phyloP scores from a whole-genome alignment of 2,888 invertebrate genomes.

The Hydroisotoma schaefferi region DNA sequence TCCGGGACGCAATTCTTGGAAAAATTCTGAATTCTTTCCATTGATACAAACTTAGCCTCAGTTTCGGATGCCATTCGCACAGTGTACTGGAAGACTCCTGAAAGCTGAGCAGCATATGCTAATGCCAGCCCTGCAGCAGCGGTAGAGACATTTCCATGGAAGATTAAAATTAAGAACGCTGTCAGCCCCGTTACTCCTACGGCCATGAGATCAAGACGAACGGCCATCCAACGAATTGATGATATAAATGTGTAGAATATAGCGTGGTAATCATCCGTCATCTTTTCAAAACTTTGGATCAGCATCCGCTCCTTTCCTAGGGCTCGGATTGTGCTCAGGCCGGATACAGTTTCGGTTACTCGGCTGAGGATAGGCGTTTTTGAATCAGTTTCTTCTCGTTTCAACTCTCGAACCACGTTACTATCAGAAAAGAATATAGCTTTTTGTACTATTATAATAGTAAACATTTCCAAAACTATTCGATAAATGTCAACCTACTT shows the following conservation, averaged over 20 bases:
- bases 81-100: conserved; percentile 60
- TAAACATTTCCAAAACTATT: not conserved
- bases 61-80: conserved; percentile 55
- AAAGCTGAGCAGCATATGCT: conserved; percentile 60
- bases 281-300: conserved; percentile 49
- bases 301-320: conserved; percentile 59
- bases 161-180: conserved; percentile 37
- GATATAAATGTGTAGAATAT: conserved; percentile 55
- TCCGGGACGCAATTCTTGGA: conserved; percentile 40
- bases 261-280: conserved; percentile 37
- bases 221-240: conserved; percentile 57
- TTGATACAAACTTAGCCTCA: conserved; percentile 56
- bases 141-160: conserved; percentile 42
- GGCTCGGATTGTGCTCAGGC: conserved; percentile 61
- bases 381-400: conserved; percentile 58
- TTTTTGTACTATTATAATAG: not conserved
- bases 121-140: conserved; percentile 58
- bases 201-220: conserved; percentile 54
- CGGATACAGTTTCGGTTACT: conserved; percentile 59
- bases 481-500: conserved; percentile 37
- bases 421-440: not conserved
- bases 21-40: conserved; percentile 54
- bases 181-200: conserved; percentile 41
- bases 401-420: conserved; percentile 54
- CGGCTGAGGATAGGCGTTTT: conserved; percentile 61